phyloP scores from a whole-genome alignment of 2,113 vertebrate genomes.

The Motacilla tschutschensis region DNA sequence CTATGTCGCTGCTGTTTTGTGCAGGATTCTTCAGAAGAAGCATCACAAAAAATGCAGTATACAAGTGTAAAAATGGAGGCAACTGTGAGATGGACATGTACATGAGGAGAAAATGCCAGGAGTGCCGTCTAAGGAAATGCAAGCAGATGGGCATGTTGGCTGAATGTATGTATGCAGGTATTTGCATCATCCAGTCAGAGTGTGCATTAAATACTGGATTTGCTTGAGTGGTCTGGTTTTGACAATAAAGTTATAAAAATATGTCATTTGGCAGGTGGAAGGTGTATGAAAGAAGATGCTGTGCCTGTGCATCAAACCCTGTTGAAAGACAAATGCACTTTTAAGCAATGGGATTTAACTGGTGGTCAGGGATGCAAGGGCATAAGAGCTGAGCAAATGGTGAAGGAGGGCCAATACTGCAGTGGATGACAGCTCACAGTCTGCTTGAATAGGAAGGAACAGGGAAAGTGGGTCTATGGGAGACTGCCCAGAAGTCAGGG shows the following conservation, averaged over 20 bases:
- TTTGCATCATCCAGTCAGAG: constrained; percentile 42
- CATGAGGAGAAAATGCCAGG: constrained; percentile 97
- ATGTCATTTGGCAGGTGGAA: neutral
- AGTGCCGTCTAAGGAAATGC: constrained; percentile 95
- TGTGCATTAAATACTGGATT: neutral
- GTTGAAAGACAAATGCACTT: neutral
- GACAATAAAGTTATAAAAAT: neutral
- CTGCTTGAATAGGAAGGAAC: neutral
- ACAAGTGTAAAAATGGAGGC: constrained; percentile 96
- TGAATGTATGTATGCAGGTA: constrained; percentile 91
- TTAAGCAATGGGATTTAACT: neutral
- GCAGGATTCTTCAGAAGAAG: constrained; percentile 96
- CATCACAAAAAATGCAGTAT: constrained; percentile 97
- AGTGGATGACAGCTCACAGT: neutral
- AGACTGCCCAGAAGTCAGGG: neutral
- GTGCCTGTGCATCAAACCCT: neutral
- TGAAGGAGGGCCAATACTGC: neutral
- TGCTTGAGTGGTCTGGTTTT: neutral
- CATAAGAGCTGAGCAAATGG: neutral
- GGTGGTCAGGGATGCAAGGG: neutral
- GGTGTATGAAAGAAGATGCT: neutral
- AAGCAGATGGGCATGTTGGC: constrained; percentile 98
- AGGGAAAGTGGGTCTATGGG: neutral
- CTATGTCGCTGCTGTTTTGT: neutral
- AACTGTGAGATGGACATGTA: constrained; percentile 99